Evolutionary conservation across 2,888 invertebrate genomes (phyloP), one percentile per base, ranked within the genome.

Genomic region (Drosophila affinis): DNA sequence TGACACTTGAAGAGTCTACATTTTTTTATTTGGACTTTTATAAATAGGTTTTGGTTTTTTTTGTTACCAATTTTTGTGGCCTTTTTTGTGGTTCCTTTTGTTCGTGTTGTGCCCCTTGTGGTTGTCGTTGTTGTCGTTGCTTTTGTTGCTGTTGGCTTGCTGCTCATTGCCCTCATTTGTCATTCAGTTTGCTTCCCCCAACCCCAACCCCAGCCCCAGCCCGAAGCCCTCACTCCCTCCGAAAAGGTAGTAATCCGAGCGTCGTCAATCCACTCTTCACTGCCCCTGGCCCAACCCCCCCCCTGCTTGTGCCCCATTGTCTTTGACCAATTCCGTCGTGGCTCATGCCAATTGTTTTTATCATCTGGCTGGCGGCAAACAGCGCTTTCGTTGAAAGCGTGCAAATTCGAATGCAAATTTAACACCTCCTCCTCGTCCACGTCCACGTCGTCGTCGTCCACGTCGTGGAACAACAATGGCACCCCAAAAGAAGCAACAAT

Each of bases 391-490:
- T 84, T 86, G 87, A 81, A 84, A 85, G 87, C 85, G 85, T 87
- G 85, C 85, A 87, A 87, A 85, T 80, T 79, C 77, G 82, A 81
- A 83, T 80, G 85, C 87, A 87, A 87, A 85, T 85, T 82, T 72
- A 85, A 85, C 85, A 85, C 87, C 80, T 74, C 39, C 39, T 39
- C 34, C 12, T 34, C 78, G 67, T 63, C 69, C 3, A n/a, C n/a
- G n/a, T 4, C 34, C 12, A n/a, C n/a, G n/a, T 34, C 34, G 32
- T 32, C 34, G 12, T 34, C 78, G 69, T 62, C 21, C 21, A 21
- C 3, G 21, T 21, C 21, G 21, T 21, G 3, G 3, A 3, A 62
- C 47, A 62, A 63, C 34, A 72, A 57, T 24, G 24, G 24, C 24
- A 24, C 10, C 63, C 64, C 48, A 49, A 55, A 46, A 14, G 3